Conservation (phyloP, 2,113 vertebrate species). For the Pleuronectes platessa region DNA sequence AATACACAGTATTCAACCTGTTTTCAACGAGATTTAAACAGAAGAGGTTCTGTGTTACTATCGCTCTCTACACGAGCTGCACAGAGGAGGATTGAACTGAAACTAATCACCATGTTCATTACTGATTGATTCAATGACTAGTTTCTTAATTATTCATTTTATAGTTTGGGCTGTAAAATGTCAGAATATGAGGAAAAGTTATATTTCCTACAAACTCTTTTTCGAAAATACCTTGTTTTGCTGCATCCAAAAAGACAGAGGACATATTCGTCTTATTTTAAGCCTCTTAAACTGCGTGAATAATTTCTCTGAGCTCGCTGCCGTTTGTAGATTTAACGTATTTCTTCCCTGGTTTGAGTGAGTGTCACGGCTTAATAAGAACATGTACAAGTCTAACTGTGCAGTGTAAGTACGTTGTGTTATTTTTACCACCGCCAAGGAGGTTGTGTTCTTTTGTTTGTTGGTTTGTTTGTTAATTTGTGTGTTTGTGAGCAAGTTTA, state of each 20-base stretch:
- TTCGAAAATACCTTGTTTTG: not conserved
- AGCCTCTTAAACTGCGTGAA: slow-evolving; percentile 37
- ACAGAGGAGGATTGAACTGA: too few relatives aligned
- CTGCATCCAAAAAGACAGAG: not conserved
- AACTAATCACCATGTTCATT: not conserved
- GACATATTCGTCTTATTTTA: not conserved
- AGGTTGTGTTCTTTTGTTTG: too few relatives aligned
- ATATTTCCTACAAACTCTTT: too few relatives aligned
- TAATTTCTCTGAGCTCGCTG: slow-evolving; percentile 30
- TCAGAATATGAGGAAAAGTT: too few relatives aligned
- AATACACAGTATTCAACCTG: not conserved
- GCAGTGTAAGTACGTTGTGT: slow-evolving; percentile 2
- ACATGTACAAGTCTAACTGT: not conserved
- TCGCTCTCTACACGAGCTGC: not conserved
- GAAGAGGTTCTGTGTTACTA: not conserved
- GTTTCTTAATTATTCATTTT: not conserved
- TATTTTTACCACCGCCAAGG: not conserved
- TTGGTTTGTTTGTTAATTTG: too few relatives aligned
- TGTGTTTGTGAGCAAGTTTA: too few relatives aligned
- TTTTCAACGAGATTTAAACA: not conserved
- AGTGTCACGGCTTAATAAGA: too few relatives aligned
- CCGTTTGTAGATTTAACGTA: slow-evolving; percentile 1
- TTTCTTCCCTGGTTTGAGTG: slow-evolving; percentile 24
- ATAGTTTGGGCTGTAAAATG: not conserved
- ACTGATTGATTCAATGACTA: too few relatives aligned